Percentiles rank a stretch among this genome's conserved stretches.
Conservation (phyloP, 2,113 vertebrate species). For the Haplochromis burtoni region DNA sequence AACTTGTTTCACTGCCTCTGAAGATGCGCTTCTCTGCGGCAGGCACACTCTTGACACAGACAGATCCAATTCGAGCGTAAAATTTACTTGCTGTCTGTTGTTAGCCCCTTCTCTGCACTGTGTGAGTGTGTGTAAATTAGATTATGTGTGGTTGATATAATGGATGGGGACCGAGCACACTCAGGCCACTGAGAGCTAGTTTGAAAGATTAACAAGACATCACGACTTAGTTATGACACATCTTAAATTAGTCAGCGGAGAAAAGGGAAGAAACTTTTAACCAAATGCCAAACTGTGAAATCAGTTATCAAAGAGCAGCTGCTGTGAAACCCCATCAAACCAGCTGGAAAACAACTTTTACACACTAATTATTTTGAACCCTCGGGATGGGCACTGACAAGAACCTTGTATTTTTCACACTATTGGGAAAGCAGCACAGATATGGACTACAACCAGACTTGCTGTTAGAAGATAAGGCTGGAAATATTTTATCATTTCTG, state of each 20-base stretch:
- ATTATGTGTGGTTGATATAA: slow-evolving; percentile 47
- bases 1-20: slow-evolving; percentile 41
- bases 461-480: not conserved
- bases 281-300: slow-evolving; percentile 38
- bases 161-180: slow-evolving; percentile 18
- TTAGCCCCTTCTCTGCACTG: slow-evolving; percentile 24
- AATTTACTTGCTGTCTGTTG: slow-evolving; percentile 51
- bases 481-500: not conserved
- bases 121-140: slow-evolving; percentile 43
- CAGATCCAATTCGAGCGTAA: slow-evolving; percentile 55
- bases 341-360: not conserved
- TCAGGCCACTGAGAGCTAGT: slow-evolving; percentile 26
- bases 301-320: not conserved
- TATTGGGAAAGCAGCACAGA: not conserved
- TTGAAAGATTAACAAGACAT: slow-evolving; percentile 58
- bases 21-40: slow-evolving; percentile 20
- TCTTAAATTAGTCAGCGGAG: slow-evolving; percentile 46
- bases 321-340: not conserved
- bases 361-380: not conserved
- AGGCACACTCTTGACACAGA: slow-evolving; percentile 23
- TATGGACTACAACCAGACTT: not conserved
- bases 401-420: not conserved
- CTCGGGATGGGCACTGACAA: not conserved
- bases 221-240: slow-evolving; percentile 52
- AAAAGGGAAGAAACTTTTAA: slow-evolving; percentile 25